Percentiles rank a stretch among this genome's conserved stretches.
Conservation (phyloP, 2,888 invertebrate species). For the Drosophila tanythrix region DNA sequence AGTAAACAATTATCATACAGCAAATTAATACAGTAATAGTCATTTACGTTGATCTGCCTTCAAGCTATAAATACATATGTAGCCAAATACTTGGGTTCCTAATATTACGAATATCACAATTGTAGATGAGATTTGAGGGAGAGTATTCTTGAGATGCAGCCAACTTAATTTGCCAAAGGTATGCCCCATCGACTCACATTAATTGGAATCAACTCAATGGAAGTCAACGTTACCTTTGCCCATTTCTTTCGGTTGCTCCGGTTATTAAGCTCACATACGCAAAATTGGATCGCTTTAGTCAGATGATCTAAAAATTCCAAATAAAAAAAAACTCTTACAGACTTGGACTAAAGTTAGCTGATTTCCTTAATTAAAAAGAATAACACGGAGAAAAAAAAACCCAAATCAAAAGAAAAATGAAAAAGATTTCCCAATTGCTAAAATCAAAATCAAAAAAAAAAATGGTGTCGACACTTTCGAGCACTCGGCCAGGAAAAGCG, state of each 20-base stretch:
- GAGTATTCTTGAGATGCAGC: background rate
- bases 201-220: background rate
- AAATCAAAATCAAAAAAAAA: conserved; percentile 21
- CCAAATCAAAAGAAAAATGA: background rate
- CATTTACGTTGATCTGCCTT: background rate
- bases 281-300: background rate
- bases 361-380: background rate
- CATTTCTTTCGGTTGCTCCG: background rate
- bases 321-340: background rate
- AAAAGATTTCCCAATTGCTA: conserved; percentile 32
- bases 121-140: background rate
- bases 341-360: background rate
- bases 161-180: conserved; percentile 3
- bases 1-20: conserved; percentile 2
- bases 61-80: background rate
- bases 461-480: conserved; percentile 15
- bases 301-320: background rate
- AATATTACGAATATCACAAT: background rate
- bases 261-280: background rate
- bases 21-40: conserved; percentile 2
- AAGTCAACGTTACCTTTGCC: background rate
- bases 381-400: too few species aligned
- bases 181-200: conserved; percentile 4
- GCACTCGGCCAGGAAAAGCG: conserved; percentile 22
- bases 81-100: background rate